Conservation (phyloP, 2,113 vertebrate species). For the Sinocyclocheilus anshuiensis region DNA sequence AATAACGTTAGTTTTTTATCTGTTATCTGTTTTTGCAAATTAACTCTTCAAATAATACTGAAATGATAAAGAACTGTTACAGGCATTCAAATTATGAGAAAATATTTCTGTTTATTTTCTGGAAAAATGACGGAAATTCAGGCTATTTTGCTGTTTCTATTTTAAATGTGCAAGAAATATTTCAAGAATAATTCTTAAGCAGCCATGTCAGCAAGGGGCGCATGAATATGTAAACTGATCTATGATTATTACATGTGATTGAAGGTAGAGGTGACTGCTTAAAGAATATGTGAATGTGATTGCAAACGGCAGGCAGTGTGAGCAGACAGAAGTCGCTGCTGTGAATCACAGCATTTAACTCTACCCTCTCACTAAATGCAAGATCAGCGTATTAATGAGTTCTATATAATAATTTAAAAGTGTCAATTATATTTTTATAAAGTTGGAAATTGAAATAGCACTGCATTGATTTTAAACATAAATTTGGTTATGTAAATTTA, state of each 20-base stretch:
- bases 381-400: neutral
- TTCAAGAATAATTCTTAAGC: neutral
- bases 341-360: neutral
- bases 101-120: too few relatives aligned
- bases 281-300: constrained; percentile 34
- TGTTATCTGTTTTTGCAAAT: too few relatives aligned
- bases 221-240: constrained; percentile 14
- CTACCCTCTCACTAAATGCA: neutral
- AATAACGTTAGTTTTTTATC: too few relatives aligned
- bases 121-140: too few relatives aligned
- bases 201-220: neutral
- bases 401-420: neutral
- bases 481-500: too few relatives aligned
- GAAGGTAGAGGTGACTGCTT: constrained; percentile 8
- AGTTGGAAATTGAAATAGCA: too few relatives aligned
- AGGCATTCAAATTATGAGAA: neutral
- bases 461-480: too few relatives aligned
- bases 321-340: neutral
- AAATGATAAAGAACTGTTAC: neutral
- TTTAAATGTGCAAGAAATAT: constrained; percentile 2
- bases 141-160: neutral
- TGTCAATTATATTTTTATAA: neutral
- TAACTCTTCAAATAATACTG: too few relatives aligned
- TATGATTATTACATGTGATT: constrained; percentile 37
- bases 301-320: constrained; percentile 32